Evolutionary conservation across 2,113 vertebrate genomes (phyloP).

Genomic region (Rutilus rutilus): DNA sequence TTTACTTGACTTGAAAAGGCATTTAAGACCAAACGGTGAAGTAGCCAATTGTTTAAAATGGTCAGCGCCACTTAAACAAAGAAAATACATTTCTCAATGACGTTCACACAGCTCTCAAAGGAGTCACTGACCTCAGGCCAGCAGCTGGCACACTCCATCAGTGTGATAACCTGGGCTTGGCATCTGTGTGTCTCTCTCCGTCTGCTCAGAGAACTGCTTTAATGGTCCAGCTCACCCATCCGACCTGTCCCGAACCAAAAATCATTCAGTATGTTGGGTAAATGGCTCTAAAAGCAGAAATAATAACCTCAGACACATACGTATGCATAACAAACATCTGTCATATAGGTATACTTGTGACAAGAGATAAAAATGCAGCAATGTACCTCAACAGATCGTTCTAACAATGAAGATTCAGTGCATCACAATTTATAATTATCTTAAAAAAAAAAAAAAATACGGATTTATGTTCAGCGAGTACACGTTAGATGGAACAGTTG

Average conservation of each 20-base stretch:
- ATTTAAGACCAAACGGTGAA: conserved; percentile 18
- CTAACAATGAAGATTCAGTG: not conserved
- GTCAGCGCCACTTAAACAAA: conserved; percentile 27
- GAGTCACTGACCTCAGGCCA: conserved; percentile 58
- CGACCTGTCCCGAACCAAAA: not conserved
- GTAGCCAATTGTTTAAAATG: conserved; percentile 11
- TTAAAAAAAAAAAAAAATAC: not conserved
- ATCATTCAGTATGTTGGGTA: not conserved
- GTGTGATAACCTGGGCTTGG: conserved; percentile 55
- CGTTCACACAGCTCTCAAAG: conserved; percentile 47
- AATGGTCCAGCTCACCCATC: conserved; percentile 62
- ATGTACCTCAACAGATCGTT: not conserved
- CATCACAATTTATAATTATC: not conserved
- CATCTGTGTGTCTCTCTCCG: conserved; percentile 54
- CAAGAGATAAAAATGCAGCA: not conserved
- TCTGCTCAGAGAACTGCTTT: conserved; percentile 52
- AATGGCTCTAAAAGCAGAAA: not conserved
- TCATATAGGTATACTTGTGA: not conserved
- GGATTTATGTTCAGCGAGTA: not conserved
- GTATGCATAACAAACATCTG: not conserved
- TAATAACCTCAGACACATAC: not conserved
- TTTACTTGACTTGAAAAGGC: conserved; percentile 7
- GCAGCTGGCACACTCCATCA: conserved; percentile 55
- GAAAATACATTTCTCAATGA: conserved; percentile 40
- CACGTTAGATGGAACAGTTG: not conserved